Evolutionary conservation across 2,113 vertebrate species (phyloP).

Genomic region (Suncus etruscus): DNA sequence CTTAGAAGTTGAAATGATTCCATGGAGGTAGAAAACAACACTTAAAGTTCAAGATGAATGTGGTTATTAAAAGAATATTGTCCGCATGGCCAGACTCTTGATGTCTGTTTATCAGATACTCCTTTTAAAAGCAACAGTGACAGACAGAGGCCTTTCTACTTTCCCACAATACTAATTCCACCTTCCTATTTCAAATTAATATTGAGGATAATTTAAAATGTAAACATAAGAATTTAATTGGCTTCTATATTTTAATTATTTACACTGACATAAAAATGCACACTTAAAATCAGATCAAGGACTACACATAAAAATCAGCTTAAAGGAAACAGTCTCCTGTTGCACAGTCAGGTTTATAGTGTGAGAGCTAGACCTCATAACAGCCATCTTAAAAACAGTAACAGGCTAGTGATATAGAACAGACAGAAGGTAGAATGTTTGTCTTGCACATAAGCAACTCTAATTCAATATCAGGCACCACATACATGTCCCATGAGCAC

Average conservation of each 20-base stretch:
- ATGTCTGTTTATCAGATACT: not conserved
- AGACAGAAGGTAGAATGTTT: no score
- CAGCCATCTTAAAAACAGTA: not conserved
- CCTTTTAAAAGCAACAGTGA: not conserved
- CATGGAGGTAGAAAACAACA: not conserved
- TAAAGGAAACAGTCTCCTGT: not conserved
- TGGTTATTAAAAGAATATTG: not conserved
- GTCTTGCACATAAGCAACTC: no score
- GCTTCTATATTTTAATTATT: no score
- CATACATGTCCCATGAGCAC: no score
- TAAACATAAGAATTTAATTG: not conserved
- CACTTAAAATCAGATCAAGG: not conserved
- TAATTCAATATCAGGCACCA: no score
- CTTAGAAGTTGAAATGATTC: not conserved
- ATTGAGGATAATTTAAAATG: not conserved
- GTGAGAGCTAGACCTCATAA: not conserved
- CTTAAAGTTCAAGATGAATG: not conserved
- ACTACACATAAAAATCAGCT: not conserved
- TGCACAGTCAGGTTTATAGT: not conserved
- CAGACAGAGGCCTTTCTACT: not conserved
- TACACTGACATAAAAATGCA: not conserved
- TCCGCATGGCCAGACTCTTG: not conserved
- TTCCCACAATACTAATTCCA: constrained; percentile 5
- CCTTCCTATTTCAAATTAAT: not conserved
- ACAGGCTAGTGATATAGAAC: no score